Evolutionary conservation across 2,888 invertebrate species (phyloP).

Genomic region (Malthinus seriepunctatus): DNA sequence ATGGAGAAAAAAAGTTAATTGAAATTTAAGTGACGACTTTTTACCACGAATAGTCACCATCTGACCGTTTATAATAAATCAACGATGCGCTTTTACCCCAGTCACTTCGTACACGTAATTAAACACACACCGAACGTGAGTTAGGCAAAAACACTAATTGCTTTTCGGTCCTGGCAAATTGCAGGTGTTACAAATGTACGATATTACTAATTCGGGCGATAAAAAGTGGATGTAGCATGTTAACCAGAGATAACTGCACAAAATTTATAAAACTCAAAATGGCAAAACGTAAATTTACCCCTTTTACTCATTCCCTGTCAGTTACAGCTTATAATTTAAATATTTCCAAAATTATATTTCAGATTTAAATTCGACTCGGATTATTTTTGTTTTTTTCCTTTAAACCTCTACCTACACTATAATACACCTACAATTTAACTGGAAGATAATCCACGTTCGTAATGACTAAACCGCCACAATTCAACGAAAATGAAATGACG

Average conservation of each 20-base stretch:
- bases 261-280: slow-evolving; percentile 20
- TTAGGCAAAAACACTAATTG: slow-evolving; percentile 55
- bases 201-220: slow-evolving; percentile 40
- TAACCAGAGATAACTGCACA: slow-evolving; percentile 23
- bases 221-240: slow-evolving; percentile 31
- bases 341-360: too few relatives aligned
- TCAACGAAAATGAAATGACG: background rate
- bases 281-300: slow-evolving; percentile 6
- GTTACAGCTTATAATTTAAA: slow-evolving; percentile 1
- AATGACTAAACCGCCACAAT: background rate
- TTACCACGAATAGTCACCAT: slow-evolving; percentile 41
- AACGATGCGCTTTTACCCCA: slow-evolving; percentile 36
- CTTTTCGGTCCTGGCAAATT: slow-evolving; percentile 54
- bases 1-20: slow-evolving; percentile 38
- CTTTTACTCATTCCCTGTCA: slow-evolving; percentile 1
- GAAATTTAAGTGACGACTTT: slow-evolving; percentile 40
- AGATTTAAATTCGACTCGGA: too few relatives aligned
- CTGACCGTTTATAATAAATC: slow-evolving; percentile 52
- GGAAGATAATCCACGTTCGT: background rate
- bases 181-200: slow-evolving; percentile 54
- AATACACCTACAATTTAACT: slow-evolving; percentile 1
- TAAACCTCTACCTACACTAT: background rate
- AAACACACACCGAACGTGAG: slow-evolving; percentile 51
- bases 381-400: too few relatives aligned
- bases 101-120: slow-evolving; percentile 48